Percentiles rank a stretch among this genome's conserved stretches.
These are phyloP conservation scores for Chionodraco myersi DNA, from an alignment of 2,113 vertebrate genomes.

Conservation along the genomic window DNA sequence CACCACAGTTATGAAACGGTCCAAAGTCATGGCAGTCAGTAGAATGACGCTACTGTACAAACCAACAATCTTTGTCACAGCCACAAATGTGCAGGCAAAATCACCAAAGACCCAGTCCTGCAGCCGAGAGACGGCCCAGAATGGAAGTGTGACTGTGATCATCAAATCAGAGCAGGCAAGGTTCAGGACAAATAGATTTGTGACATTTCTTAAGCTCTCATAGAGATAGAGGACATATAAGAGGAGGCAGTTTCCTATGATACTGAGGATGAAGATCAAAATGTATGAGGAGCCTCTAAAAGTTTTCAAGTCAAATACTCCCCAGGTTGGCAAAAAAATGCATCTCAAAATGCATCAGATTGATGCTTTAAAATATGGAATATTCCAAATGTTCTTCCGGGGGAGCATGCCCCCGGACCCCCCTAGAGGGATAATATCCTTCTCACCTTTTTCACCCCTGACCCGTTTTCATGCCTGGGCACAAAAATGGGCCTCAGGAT, in stretches of 20 bases:
- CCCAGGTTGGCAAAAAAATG: too few species aligned
- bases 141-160: conserved; percentile 83
- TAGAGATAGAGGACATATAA: conserved; percentile 42
- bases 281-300: conserved; percentile 40
- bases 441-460: too few species aligned
- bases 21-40: conserved; percentile 83
- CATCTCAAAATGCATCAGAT: background rate
- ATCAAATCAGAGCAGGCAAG: conserved; percentile 84
- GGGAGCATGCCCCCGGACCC: too few species aligned
- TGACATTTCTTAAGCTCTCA: conserved; percentile 79
- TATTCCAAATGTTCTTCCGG: too few species aligned
- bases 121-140: conserved; percentile 73
- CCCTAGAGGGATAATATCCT: too few species aligned
- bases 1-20: conserved; percentile 82
- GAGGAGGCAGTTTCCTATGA: conserved; percentile 67
- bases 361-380: too few species aligned
- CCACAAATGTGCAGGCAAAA: conserved; percentile 33
- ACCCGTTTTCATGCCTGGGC: too few species aligned
- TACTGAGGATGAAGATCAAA: conserved; percentile 66
- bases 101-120: conserved; percentile 81
- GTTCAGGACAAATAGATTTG: conserved; percentile 84
- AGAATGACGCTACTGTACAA: conserved; percentile 85
- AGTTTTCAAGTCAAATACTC: background rate
- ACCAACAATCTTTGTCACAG: conserved; percentile 70
- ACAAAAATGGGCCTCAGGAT: too few species aligned